phyloP scores from a whole-genome alignment of 2,888 invertebrate genomes.

The Eurois occulta region DNA sequence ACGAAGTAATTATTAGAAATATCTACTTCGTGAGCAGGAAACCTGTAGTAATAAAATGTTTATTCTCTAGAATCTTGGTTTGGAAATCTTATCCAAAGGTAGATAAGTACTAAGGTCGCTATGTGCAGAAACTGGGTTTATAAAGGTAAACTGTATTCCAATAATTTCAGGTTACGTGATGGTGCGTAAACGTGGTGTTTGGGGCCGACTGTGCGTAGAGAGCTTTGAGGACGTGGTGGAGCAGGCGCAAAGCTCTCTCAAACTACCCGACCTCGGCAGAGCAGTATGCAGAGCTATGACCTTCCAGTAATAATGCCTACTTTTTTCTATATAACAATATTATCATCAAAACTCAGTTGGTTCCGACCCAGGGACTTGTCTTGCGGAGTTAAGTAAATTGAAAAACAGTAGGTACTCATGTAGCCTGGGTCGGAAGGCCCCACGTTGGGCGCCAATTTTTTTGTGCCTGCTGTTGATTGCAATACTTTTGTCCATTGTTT shows the following conservation, averaged over 20 bases:
- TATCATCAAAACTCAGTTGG: not conserved
- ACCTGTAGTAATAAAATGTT: not conserved
- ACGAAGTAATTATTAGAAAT: not conserved
- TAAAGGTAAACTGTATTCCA: not conserved
- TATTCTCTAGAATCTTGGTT: not conserved
- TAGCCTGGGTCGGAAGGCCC: not conserved
- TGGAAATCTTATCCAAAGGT: not conserved
- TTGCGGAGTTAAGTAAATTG: slow-evolving; percentile 13
- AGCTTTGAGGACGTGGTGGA: slow-evolving; percentile 91
- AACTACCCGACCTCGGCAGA: slow-evolving; percentile 93
- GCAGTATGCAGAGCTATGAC: slow-evolving; percentile 95
- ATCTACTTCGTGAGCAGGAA: not conserved
- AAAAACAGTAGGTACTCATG: slow-evolving; percentile 2
- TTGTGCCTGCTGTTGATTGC: not conserved
- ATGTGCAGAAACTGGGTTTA: not conserved
- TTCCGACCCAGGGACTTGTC: not conserved
- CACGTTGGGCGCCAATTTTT: slow-evolving; percentile 37
- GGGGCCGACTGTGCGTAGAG: slow-evolving; percentile 94
- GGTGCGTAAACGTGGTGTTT: slow-evolving; percentile 93
- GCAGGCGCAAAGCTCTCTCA: slow-evolving; percentile 91
- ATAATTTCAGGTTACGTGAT: slow-evolving; percentile 91
- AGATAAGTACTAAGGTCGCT: not conserved
- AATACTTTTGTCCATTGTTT: not conserved
- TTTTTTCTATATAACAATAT: slow-evolving; percentile 8
- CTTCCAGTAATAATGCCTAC: slow-evolving; percentile 90